phyloP scores from a whole-genome alignment of 2,797 vertebrate genomes.

The Crax fasciolata region DNA sequence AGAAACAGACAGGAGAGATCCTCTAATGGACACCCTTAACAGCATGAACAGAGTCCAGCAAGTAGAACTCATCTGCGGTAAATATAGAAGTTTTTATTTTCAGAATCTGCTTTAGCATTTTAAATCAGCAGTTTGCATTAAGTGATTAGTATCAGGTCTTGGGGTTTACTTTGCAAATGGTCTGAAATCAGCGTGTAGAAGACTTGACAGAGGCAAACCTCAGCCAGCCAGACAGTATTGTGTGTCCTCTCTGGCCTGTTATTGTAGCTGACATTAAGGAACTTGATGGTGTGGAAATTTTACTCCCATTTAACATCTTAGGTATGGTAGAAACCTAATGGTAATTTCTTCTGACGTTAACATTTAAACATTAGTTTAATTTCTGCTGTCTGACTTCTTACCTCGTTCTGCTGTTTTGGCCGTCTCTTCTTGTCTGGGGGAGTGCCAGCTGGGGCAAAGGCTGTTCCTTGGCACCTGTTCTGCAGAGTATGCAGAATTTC shows the following conservation, averaged over 20 bases:
- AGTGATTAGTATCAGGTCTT: background rate
- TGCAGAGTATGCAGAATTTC: fast-evolving
- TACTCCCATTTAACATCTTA: background rate
- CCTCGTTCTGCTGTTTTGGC: background rate
- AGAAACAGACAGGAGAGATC: constrained; percentile 86
- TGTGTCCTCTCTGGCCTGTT: background rate
- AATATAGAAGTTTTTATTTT: constrained; percentile 44
- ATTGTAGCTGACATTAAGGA: background rate
- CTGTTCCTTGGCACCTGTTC: background rate
- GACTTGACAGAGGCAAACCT: background rate
- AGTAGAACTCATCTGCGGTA: constrained; percentile 95
- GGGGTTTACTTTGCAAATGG: background rate
- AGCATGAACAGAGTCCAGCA: constrained; percentile 93
- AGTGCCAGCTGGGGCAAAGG: background rate
- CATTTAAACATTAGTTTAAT: background rate
- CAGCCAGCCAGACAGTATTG: too few relatives aligned
- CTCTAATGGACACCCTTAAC: constrained; percentile 89
- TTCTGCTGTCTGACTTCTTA: background rate
- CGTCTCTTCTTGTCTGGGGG: background rate
- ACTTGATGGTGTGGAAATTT: background rate
- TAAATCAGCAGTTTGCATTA: background rate
- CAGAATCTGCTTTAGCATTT: background rate
- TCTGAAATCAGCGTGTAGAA: background rate
- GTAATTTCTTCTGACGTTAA: background rate
- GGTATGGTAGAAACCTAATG: background rate